These are phyloP conservation scores for Hypothenemus hampei DNA, from an alignment of 1,140 invertebrate genomes.

Conservation along the genomic window DNA sequence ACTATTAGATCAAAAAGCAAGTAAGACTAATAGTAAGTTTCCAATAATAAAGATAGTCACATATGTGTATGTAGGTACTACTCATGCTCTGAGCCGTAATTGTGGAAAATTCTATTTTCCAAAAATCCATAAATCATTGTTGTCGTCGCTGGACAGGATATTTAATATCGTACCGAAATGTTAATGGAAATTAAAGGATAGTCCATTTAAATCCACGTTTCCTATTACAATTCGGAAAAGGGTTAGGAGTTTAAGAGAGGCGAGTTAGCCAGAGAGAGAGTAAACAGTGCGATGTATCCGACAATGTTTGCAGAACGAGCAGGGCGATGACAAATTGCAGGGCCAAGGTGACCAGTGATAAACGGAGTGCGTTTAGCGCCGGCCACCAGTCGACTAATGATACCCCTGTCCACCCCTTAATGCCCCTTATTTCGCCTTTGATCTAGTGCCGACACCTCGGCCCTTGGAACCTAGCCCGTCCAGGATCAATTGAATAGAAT, in stretches of 20 bases:
- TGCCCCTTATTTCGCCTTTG: conserved; percentile 44
- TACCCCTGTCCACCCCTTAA: conserved; percentile 40
- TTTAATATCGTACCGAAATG: too few relatives aligned
- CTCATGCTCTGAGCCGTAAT: too few relatives aligned
- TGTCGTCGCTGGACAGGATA: too few relatives aligned
- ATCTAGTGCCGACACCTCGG: conserved; percentile 42
- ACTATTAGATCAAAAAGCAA: too few relatives aligned
- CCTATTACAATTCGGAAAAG: conserved; percentile 13
- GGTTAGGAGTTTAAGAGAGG: conserved; percentile 25
- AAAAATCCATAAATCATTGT: too few relatives aligned
- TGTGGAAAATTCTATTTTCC: too few relatives aligned
- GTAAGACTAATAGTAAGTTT: too few relatives aligned
- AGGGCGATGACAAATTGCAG: conserved; percentile 44
- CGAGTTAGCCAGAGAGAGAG: too few relatives aligned
- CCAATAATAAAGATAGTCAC: too few relatives aligned
- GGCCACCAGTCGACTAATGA: conserved; percentile 43
- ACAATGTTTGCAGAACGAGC: conserved; percentile 37
- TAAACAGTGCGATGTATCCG: conserved; percentile 39
- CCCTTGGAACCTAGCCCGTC: conserved; percentile 19
- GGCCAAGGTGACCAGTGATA: conserved; percentile 42
- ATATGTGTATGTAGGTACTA: too few relatives aligned
- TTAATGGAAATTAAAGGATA: conserved; percentile 19
- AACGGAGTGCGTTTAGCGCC: conserved; percentile 42
- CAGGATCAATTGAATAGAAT: conserved; percentile 26
- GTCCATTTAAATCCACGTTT: conserved; percentile 21